Evolutionary conservation across 2,797 vertebrate genomes (phyloP), one percentile per base, ranked within the genome.

Genomic region (Lagorchestes hirsutus): DNA sequence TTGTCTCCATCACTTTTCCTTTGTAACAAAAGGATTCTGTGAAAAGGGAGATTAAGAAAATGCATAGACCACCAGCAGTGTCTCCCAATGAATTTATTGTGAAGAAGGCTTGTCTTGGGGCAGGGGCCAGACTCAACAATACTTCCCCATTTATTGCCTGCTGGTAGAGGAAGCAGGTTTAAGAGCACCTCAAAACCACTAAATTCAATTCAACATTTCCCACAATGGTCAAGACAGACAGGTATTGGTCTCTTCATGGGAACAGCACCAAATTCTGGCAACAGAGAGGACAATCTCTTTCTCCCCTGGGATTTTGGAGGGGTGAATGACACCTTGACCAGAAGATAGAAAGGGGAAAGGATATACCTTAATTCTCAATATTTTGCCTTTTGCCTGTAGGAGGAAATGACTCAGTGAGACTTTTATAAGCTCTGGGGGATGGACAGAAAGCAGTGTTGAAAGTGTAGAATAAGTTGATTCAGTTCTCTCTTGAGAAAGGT

Each of bases 401-500:
- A 97, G 94, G 67, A 96, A 82, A 54, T 74, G 59, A 96, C 96
- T 95, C 94, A 92, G 87, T 13, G 62, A 93, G 90, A 87, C 52
- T 92, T 95, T 94, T 95, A 92, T 93, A 95, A 95, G 90, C 92
- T 54, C 91, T 29, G 29, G 62, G 95, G 18, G 31, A 91, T 57
- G 9, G 74, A 91, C 3, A 14, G 52, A 55, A 27, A 27, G 74
- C 9, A 50, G 62, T 1, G 95, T 94, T 90, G 91, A 94, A 95
- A 95, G 55, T 56, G 67, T 58, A 96, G 95, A 96, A 95, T 54
- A 94, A 93, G 16, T 58, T 9, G 13, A 97, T 96, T 97, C 67
- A 97, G 96, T 95, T 94, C 90, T 93, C 87, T n/a, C n/a, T n/a
- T n/a, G n/a, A n/a, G n/a, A n/a, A n/a, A n/a, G n/a, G n/a, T n/a